phyloP scores from a whole-genome alignment of 2,888 invertebrate species.

The Hydroisotoma schaefferi region DNA sequence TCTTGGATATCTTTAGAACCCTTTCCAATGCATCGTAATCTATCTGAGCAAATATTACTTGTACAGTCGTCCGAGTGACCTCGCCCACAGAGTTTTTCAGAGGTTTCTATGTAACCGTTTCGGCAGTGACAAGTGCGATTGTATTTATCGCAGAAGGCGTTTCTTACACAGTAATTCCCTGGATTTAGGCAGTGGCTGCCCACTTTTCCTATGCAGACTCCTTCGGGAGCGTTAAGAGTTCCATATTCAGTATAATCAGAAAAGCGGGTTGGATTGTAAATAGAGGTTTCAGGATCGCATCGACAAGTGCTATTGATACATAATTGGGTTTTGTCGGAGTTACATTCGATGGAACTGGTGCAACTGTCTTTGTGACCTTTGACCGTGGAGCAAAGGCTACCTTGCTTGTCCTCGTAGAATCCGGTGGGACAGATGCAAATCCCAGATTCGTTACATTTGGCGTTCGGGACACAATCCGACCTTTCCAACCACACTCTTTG shows the following conservation, averaged over 20 bases:
- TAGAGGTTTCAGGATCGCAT: background rate
- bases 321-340: background rate
- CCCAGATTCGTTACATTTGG: background rate
- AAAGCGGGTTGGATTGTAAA: background rate
- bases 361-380: no score
- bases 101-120: background rate
- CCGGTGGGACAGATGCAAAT: background rate
- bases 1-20: background rate
- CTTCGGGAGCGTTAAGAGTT: background rate
- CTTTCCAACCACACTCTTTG: background rate
- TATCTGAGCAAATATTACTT: background rate
- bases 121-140: background rate
- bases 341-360: no score
- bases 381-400: background rate
- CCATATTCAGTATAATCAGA: background rate
- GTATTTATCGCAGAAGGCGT: background rate
- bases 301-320: background rate
- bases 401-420: background rate
- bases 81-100: background rate
- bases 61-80: background rate
- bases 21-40: background rate
- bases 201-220: background rate
- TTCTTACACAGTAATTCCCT: background rate
- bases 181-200: background rate
- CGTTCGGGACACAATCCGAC: background rate